Conservation (phyloP, 2,888 invertebrate species). For the Sabatieria punctata region DNA sequence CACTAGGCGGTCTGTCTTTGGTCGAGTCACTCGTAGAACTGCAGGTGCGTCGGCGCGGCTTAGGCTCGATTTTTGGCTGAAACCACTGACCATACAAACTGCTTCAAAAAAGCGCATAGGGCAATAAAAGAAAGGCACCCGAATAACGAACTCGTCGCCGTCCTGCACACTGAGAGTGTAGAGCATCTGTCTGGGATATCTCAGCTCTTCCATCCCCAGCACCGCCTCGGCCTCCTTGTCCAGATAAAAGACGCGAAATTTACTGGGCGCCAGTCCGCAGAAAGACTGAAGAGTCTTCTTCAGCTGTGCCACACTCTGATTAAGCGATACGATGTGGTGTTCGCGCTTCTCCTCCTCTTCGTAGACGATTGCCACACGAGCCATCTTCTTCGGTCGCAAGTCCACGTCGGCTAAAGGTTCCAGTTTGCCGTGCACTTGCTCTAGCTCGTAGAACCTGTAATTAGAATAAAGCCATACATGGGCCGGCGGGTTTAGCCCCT, state of each 20-base stretch:
- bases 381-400: constrained; percentile 16
- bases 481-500: no score
- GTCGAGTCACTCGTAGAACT: no score
- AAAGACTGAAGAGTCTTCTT: constrained; percentile 24
- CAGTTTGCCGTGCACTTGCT: constrained; percentile 25
- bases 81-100: no score
- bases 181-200: constrained; percentile 15
- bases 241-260: constrained; percentile 10
- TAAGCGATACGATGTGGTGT: constrained; percentile 12
- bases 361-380: constrained; percentile 1
- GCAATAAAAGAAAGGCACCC: no score
- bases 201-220: constrained; percentile 15
- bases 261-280: constrained; percentile 15
- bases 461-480: no score
- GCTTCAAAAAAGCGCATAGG: no score
- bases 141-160: constrained; percentile 18
- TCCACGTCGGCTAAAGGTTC: constrained; percentile 25
- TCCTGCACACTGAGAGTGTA: constrained; percentile 19
- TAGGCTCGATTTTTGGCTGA: no score
- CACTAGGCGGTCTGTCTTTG: no score
- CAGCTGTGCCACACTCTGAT: constrained; percentile 25
- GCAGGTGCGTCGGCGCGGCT: no score
- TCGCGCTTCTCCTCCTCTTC: background rate
- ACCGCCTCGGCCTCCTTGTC: constrained; percentile 12
- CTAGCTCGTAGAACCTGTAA: constrained; percentile 27